Percentiles rank a stretch among this genome's conserved stretches.
Conservation (phyloP, 1,140 invertebrate species). For the Agrypnia vestita region DNA sequence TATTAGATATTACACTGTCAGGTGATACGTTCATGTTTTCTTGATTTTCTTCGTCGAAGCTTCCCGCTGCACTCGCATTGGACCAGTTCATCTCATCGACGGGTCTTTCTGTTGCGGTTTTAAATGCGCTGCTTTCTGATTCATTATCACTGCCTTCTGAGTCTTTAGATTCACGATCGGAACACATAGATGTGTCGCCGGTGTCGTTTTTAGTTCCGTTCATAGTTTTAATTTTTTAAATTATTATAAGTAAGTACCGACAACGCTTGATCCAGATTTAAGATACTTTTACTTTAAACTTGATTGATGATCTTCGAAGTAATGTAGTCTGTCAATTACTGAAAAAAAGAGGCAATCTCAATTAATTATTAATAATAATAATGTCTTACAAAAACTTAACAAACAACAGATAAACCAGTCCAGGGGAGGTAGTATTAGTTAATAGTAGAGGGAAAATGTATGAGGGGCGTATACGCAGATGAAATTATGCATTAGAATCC, state of each 20-base stretch:
- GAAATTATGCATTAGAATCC: no score
- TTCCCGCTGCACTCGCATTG: neutral
- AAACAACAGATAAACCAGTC: neutral
- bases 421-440: no score
- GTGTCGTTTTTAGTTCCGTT: neutral
- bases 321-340: neutral
- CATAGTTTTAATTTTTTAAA: neutral
- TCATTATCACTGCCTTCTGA: conserved; percentile 1
- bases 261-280: neutral
- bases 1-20: neutral
- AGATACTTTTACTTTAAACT: neutral
- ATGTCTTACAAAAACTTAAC: neutral
- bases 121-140: neutral
- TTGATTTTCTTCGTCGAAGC: neutral
- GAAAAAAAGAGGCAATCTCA: neutral
- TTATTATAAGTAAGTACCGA: no score
- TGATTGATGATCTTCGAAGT: neutral
- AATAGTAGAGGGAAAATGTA: no score
- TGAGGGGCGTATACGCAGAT: no score
- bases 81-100: neutral
- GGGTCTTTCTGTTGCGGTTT: neutral
- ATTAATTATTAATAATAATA: neutral
- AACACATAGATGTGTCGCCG: neutral
- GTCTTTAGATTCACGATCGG: neutral
- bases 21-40: neutral